phyloP scores from a whole-genome alignment of 1,140 invertebrate species.

The Lepidurus arcticus region DNA sequence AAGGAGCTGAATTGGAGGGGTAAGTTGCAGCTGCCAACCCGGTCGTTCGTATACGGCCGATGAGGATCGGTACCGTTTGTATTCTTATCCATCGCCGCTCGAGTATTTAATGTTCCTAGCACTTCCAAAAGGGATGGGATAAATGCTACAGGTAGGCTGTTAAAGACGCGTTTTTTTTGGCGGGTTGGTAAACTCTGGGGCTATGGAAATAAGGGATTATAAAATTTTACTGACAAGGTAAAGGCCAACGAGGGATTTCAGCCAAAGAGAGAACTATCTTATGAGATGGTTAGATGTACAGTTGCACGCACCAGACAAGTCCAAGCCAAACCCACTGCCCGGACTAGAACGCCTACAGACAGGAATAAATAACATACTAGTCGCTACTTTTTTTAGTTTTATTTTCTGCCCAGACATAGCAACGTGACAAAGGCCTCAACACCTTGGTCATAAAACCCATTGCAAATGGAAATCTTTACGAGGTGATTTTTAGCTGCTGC shows the following conservation, averaged over 20 bases:
- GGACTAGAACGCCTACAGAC: background rate
- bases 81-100: background rate
- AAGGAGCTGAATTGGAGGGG: background rate
- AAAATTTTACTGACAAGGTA: slow-evolving; percentile 10
- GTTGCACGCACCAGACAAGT: slow-evolving; percentile 13
- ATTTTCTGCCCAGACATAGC: background rate
- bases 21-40: background rate
- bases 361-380: background rate
- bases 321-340: slow-evolving; percentile 13
- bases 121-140: background rate
- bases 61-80: background rate
- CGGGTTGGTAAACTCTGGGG: background rate
- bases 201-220: slow-evolving; percentile 15
- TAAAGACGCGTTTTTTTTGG: background rate
- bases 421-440: slow-evolving; percentile 18
- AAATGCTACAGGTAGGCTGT: slow-evolving; percentile 1
- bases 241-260: background rate
- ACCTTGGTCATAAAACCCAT: slow-evolving; percentile 19
- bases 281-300: slow-evolving; percentile 15
- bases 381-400: background rate
- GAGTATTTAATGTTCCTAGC: slow-evolving; percentile 15
- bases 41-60: background rate
- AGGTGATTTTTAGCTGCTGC: background rate
- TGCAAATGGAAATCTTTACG: slow-evolving; percentile 22
- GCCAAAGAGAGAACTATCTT: background rate